Conservation (phyloP, 1,140 invertebrate species). For the Samia ricini region DNA sequence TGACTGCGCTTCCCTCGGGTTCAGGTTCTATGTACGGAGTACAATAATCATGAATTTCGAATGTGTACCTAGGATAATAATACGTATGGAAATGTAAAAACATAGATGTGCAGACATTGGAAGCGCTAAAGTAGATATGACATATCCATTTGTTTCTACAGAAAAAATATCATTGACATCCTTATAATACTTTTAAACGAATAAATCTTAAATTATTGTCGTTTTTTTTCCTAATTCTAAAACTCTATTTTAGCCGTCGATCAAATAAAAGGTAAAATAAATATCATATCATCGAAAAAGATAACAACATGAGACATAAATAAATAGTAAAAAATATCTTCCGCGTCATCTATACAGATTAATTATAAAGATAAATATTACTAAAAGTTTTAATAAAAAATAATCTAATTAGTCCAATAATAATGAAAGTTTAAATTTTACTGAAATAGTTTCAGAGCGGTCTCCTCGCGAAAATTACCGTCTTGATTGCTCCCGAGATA, state of each 20-base stretch:
- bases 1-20: not conserved
- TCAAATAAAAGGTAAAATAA: no score
- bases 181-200: no score
- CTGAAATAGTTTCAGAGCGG: constrained; percentile 48
- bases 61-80: not conserved
- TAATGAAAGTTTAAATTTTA: constrained; percentile 29
- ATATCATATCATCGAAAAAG: no score
- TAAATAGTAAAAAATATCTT: no score
- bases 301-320: no score
- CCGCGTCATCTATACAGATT: not conserved
- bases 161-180: no score
- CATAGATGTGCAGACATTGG: no score
- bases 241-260: no score
- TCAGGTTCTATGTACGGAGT: not conserved
- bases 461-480: constrained; percentile 52
- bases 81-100: not conserved
- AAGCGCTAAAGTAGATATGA: no score
- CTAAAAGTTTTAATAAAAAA: not conserved
- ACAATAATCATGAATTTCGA: not conserved
- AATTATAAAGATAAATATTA: not conserved
- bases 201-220: no score
- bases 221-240: no score
- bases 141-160: no score
- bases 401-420: constrained; percentile 6
- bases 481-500: constrained; percentile 62